Evolutionary conservation across 2,888 invertebrate genomes (phyloP).

Genomic region (Sesia bembeciformis): DNA sequence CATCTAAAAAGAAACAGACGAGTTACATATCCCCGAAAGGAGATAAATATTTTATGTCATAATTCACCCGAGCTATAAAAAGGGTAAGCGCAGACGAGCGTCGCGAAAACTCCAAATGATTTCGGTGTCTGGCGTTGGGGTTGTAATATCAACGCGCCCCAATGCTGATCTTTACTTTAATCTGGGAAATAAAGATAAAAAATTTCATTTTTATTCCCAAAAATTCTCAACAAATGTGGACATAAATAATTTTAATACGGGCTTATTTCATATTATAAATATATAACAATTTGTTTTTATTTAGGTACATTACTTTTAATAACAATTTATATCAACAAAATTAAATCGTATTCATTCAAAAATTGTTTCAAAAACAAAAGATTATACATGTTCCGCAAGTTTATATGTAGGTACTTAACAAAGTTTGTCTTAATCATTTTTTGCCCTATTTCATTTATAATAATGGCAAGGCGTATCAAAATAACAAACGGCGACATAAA

Average conservation of each 20-base stretch:
- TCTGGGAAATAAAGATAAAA: conserved; percentile 27
- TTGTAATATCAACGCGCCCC: not conserved
- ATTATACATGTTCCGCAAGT: too few species aligned
- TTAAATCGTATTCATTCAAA: too few species aligned
- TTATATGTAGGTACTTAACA: too few species aligned
- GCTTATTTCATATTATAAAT: too few species aligned
- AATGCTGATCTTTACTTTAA: conserved; percentile 13
- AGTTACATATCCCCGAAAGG: conserved; percentile 54
- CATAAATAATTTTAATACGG: too few species aligned
- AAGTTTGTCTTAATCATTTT: too few species aligned
- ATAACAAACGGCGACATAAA: not conserved
- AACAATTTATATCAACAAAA: too few species aligned
- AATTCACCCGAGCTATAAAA: conserved; percentile 61
- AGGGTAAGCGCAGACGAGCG: conserved; percentile 46
- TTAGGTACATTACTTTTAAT: too few species aligned
- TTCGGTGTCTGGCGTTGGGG: conserved; percentile 18
- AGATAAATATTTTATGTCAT: conserved; percentile 67
- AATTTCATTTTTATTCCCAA: not conserved
- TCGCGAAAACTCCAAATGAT: conserved; percentile 32
- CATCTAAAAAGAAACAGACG: conserved; percentile 49
- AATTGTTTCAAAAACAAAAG: too few species aligned
- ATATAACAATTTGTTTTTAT: too few species aligned
- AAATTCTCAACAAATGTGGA: too few species aligned
- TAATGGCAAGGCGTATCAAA: not conserved
- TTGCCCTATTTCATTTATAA: not conserved